Evolutionary conservation across 2,113 vertebrate genomes (phyloP).

Genomic region (Merops nubicus): DNA sequence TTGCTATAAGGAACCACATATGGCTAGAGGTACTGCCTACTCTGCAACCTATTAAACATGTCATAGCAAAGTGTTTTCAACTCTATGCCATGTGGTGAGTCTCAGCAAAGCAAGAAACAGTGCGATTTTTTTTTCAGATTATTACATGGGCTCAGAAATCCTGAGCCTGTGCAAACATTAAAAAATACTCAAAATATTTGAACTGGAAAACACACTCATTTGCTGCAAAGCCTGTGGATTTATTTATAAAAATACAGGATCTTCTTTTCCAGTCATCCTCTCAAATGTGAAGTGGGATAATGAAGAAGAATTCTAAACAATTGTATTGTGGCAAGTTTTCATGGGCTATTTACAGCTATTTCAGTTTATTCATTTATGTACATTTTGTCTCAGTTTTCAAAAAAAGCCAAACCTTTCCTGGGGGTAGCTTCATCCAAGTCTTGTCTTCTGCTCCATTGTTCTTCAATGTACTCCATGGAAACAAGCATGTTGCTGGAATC

Average conservation of each 20-base stretch:
- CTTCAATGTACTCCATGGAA: background rate
- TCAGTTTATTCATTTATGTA: constrained; percentile 27
- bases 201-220: constrained; percentile 29
- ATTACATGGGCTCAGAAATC: constrained; percentile 35
- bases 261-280: constrained; percentile 14
- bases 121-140: constrained; percentile 1
- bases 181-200: constrained; percentile 70
- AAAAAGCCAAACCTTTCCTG: background rate
- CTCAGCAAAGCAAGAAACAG: constrained; percentile 25
- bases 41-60: constrained; percentile 38
- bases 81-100: constrained; percentile 19
- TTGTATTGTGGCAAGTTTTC: background rate
- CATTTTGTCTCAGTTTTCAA: constrained; percentile 41
- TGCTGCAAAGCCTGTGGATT: constrained; percentile 47
- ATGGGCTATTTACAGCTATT: background rate
- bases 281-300: constrained; percentile 12
- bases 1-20: background rate
- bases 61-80: constrained; percentile 51
- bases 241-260: constrained; percentile 33
- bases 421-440: background rate
- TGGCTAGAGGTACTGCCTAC: background rate
- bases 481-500: background rate
- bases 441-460: background rate
- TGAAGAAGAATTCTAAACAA: background rate
- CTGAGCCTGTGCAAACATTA: constrained; percentile 54